These are phyloP conservation scores for Ageneiosus marmoratus DNA, from an alignment of 2,113 vertebrate species.

Conservation along the genomic window DNA sequence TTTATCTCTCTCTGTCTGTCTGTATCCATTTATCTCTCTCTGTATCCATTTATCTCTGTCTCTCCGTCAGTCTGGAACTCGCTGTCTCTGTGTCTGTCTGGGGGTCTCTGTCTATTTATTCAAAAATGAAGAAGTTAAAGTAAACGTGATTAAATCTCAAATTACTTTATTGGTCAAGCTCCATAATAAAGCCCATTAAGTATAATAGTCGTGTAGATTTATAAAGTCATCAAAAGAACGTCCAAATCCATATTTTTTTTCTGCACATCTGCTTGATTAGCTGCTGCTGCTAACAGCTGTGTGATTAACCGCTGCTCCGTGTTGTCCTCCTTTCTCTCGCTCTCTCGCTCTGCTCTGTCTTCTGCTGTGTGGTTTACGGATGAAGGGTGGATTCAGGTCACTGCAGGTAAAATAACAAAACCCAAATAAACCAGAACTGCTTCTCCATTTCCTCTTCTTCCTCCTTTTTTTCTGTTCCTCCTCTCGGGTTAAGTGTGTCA, in stretches of 20 bases:
- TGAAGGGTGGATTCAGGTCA: slow-evolving; percentile 99
- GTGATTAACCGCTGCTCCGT: slow-evolving; percentile 54
- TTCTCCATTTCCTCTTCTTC: slow-evolving; percentile 38
- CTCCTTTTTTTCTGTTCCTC: background rate
- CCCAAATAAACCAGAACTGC: slow-evolving; percentile 66
- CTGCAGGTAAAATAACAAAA: slow-evolving; percentile 84
- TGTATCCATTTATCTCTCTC: too few relatives aligned
- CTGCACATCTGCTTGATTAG: slow-evolving; percentile 38
- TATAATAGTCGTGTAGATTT: background rate
- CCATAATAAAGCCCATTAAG: too few relatives aligned
- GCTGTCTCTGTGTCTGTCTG: too few relatives aligned
- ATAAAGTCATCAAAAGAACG: background rate
- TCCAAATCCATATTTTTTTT: background rate
- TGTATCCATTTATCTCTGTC: too few relatives aligned
- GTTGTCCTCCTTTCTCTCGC: slow-evolving; percentile 51
- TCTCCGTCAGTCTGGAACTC: too few relatives aligned
- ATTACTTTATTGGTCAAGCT: background rate
- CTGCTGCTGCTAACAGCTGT: slow-evolving; percentile 41
- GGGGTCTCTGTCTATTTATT: too few relatives aligned
- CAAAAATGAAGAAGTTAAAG: background rate
- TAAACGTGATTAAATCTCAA: background rate
- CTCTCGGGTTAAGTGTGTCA: background rate
- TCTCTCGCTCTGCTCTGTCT: slow-evolving; percentile 64
- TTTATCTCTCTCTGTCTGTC: too few relatives aligned
- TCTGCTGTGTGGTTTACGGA: slow-evolving; percentile 77